These are phyloP conservation scores for Chionoecetes opilio DNA, from an alignment of 1,140 invertebrate species.

Conservation along the genomic window DNA sequence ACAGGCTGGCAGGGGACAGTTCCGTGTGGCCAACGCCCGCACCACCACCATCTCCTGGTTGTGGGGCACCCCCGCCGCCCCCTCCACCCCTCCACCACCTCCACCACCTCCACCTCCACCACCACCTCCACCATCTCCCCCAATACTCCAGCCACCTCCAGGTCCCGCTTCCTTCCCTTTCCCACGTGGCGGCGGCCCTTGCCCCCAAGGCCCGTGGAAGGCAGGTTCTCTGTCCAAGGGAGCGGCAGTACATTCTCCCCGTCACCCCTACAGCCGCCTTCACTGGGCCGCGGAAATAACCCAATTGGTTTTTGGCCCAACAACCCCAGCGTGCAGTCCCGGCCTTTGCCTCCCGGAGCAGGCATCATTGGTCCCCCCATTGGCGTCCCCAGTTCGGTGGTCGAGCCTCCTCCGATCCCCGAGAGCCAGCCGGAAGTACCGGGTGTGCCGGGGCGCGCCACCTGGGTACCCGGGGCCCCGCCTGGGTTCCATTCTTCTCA, in stretches of 20 bases:
- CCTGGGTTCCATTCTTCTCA: slow-evolving; percentile 56
- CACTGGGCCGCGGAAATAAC: background rate
- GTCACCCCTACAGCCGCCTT: background rate
- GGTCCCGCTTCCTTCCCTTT: background rate
- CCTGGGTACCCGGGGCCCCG: slow-evolving; percentile 74
- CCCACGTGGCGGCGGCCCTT: background rate
- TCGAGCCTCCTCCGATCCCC: background rate
- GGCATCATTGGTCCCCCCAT: background rate
- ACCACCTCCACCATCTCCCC: slow-evolving; percentile 37
- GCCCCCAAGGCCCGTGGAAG: background rate
- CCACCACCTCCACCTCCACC: slow-evolving; percentile 23
- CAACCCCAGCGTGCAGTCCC: background rate
- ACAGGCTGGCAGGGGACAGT: slow-evolving; percentile 50
- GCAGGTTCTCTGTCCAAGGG: background rate
- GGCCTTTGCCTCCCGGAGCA: background rate
- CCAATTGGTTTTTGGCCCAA: slow-evolving; percentile 70
- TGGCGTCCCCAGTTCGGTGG: background rate
- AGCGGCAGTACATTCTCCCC: slow-evolving; percentile 19
- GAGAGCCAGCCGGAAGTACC: background rate
- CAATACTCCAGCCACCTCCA: background rate
- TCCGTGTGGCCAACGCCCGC: slow-evolving; percentile 72
- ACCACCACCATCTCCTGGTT: slow-evolving; percentile 75
- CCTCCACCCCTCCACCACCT: background rate
- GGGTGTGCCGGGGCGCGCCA: slow-evolving; percentile 72
- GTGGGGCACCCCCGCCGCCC: slow-evolving; percentile 40